Conservation (phyloP, 1,140 invertebrate genomes). For the Ips typographus region DNA sequence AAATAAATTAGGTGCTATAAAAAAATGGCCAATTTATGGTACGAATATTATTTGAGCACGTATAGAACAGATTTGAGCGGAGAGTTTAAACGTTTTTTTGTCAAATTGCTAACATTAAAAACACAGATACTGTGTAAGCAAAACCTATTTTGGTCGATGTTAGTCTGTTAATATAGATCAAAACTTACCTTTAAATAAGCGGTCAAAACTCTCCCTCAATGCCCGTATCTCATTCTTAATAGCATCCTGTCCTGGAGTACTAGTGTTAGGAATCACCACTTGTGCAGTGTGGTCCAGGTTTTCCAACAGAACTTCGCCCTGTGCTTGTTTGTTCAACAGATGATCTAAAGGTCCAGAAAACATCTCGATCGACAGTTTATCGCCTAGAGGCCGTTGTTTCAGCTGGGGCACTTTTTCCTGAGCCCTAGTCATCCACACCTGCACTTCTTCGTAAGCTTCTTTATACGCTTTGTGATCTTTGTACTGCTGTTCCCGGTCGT, state of each 20-base stretch:
- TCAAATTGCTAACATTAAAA: too few species aligned
- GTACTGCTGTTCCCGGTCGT: slow-evolving; percentile 81
- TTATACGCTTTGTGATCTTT: slow-evolving; percentile 86
- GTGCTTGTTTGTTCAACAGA: slow-evolving; percentile 84
- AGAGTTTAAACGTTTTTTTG: too few species aligned
- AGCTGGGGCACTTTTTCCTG: slow-evolving; percentile 86
- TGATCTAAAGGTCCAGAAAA: slow-evolving; percentile 83
- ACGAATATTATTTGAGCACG: too few species aligned
- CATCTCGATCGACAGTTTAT: slow-evolving; percentile 86
- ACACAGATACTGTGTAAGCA: too few species aligned
- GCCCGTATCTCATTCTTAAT: slow-evolving; percentile 84
- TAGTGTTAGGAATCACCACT: slow-evolving; percentile 82
- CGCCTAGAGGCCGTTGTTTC: slow-evolving; percentile 80
- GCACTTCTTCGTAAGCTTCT: slow-evolving; percentile 85
- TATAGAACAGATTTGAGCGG: too few species aligned
- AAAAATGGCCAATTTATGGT: background rate
- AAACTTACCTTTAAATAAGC: slow-evolving; percentile 68
- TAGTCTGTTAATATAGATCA: background rate
- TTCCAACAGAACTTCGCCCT: slow-evolving; percentile 85
- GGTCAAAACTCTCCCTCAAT: slow-evolving; percentile 80
- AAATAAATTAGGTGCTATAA: slow-evolving; percentile 61
- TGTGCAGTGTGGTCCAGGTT: slow-evolving; percentile 83
- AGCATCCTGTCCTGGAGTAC: slow-evolving; percentile 72
- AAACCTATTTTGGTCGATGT: too few species aligned
- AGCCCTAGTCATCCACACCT: slow-evolving; percentile 79